Evolutionary conservation across 2,797 vertebrate genomes (phyloP), one percentile per base, ranked within the genome.

Genomic region (Onychomys leucogaster): DNA sequence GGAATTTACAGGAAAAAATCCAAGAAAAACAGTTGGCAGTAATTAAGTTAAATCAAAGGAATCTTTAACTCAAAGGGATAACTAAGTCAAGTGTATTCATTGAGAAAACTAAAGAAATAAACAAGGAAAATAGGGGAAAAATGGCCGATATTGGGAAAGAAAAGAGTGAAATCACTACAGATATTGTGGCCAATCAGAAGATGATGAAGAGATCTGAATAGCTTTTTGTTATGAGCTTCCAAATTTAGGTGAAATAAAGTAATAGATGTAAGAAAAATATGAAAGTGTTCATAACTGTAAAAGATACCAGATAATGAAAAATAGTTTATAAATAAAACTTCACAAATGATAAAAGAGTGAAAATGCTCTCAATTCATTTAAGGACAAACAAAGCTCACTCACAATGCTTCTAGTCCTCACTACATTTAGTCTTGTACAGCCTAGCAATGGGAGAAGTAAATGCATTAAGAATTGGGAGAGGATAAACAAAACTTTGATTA

Each of bases 71-170:
- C 67, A 73, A 75, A 67, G 16, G 55, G 29, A 57, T 29, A 95
- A 46, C 1, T 55, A 69, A 61, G 52, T 16, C 52, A 87, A 82
- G 89, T 67, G 10, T 46, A 14, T 76, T 86, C 4, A 19, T 83
- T 71, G 19, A 69, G 55, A 80, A 84, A 6, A 34, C n/a, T 81
- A 92, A 97, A 63, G 29, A 82, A 59, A 85, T 84, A 4, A 89
- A n/a, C 2, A 34, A 34, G 12, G 19, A 65, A 77, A 55, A 65
- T 12, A 4, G 43, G 71, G 4, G 3, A 89, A 37, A 76, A 84
- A 52, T 81, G 43, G 19, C 0, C 32, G 85, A 29, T 75, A 77
- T 27, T 86, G 85, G 55, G 12, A 82, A 78, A 76, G 1, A 71
- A 84, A 89, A 49, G 9, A 67, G 2, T 89, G 7, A 52, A 83